Percentiles rank a stretch among this genome's conserved stretches.
phyloP scores from a whole-genome alignment of 2,113 vertebrate genomes.

The Glaucidium brasilianum region DNA sequence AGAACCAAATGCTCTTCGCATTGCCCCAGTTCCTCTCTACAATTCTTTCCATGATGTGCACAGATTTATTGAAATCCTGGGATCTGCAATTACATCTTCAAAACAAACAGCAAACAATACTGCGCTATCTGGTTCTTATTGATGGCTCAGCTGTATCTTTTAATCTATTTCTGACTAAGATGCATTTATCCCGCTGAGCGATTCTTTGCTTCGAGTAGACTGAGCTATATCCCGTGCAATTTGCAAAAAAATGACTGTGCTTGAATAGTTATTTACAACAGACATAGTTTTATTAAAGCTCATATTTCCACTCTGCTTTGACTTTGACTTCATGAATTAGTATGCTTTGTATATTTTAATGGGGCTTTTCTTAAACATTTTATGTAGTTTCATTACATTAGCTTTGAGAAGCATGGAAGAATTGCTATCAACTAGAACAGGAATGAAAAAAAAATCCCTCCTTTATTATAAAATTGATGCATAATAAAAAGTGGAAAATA shows the following conservation, averaged over 20 bases:
- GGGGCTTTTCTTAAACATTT: slow-evolving; percentile 55
- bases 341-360: slow-evolving; percentile 64
- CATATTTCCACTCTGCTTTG: slow-evolving; percentile 54
- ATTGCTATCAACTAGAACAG: slow-evolving; percentile 30
- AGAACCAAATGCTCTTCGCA: slow-evolving; percentile 84
- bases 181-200: slow-evolving; percentile 47
- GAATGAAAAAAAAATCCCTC: slow-evolving; percentile 6
- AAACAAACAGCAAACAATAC: slow-evolving; percentile 39
- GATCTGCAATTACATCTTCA: slow-evolving; percentile 70
- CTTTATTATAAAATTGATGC: slow-evolving; percentile 41
- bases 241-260: slow-evolving; percentile 55
- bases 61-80: slow-evolving; percentile 80
- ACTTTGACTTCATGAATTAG: slow-evolving; percentile 60
- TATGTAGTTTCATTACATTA: slow-evolving; percentile 43
- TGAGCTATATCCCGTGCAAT: slow-evolving; percentile 31
- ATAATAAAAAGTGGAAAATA: slow-evolving; percentile 34
- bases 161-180: slow-evolving; percentile 58
- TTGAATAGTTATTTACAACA: slow-evolving; percentile 65
- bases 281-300: slow-evolving; percentile 64
- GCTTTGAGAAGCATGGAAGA: slow-evolving; percentile 27
- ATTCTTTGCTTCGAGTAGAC: slow-evolving; percentile 34
- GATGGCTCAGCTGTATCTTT: slow-evolving; percentile 49
- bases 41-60: slow-evolving; percentile 93
- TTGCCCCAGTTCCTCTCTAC: slow-evolving; percentile 93
- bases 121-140: slow-evolving; percentile 6